phyloP scores from a whole-genome alignment of 2,113 vertebrate species.

The Trematocara nigrifrons region DNA sequence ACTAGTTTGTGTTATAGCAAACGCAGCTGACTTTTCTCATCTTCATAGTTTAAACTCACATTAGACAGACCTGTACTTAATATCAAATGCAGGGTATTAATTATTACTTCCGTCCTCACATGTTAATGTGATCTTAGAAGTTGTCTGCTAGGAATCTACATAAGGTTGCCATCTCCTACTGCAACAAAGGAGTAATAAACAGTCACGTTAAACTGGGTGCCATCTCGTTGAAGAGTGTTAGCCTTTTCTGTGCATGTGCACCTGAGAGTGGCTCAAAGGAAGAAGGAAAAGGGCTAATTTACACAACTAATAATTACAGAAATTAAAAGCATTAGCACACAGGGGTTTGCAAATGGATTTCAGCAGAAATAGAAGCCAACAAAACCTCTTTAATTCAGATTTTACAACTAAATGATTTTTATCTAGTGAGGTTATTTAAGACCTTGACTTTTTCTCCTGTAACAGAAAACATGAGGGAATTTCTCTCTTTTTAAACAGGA shows the following conservation, averaged over 20 bases:
- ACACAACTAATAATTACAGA: neutral
- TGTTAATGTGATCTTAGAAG: neutral
- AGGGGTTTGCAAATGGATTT: neutral
- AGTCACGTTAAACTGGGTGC: neutral
- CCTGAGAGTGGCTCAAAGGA: neutral
- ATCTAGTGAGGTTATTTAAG: neutral
- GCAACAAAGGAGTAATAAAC: neutral
- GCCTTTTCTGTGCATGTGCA: neutral
- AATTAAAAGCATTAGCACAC: fast-evolving
- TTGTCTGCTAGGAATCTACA: neutral
- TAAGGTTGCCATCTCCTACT: neutral
- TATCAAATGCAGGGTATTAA: neutral
- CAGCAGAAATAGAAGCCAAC: neutral
- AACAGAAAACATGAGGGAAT: neutral
- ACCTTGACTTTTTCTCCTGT: neutral
- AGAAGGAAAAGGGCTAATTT: neutral
- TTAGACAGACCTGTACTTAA: neutral
- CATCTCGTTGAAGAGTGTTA: fast-evolving
- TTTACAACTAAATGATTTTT: neutral
- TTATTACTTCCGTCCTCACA: fast-evolving
- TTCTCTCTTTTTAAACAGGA: neutral
- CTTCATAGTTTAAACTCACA: neutral
- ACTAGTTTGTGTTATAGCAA: neutral
- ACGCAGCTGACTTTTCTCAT: neutral
- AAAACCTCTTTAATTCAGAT: neutral